Percentiles rank a stretch among this genome's conserved stretches.
Evolutionary conservation across 2,888 invertebrate species (phyloP).

Genomic region (Romanomermis culicivorax): DNA sequence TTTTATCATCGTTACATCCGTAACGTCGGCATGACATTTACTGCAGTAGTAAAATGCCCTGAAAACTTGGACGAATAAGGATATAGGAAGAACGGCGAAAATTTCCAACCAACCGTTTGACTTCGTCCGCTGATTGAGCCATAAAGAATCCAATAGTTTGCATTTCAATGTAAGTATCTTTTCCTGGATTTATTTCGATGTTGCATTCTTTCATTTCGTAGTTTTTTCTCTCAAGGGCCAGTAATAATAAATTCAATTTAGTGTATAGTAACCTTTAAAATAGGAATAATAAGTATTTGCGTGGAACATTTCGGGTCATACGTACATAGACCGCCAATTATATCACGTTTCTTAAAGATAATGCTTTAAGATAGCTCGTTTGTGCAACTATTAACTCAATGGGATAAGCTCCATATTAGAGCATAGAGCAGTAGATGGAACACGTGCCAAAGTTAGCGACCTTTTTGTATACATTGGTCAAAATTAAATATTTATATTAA

Average conservation of each 20-base stretch:
- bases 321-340: too few relatives aligned
- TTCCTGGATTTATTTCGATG: slow-evolving; percentile 89
- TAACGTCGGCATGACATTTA: slow-evolving; percentile 92
- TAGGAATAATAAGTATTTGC: not conserved
- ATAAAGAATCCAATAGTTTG: slow-evolving; percentile 99
- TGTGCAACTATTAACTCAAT: too few relatives aligned
- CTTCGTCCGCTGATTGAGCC: slow-evolving; percentile 98
- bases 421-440: too few relatives aligned
- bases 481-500: too few relatives aligned
- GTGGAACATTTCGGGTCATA: not conserved
- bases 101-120: slow-evolving; percentile 57
- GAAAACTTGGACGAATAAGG: slow-evolving; percentile 21
- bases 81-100: too few relatives aligned
- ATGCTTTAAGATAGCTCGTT: too few relatives aligned
- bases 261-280: slow-evolving; percentile 78
- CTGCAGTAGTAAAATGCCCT: slow-evolving; percentile 99
- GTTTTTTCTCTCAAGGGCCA: slow-evolving; percentile 86
- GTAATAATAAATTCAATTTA: slow-evolving; percentile 76
- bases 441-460: too few relatives aligned
- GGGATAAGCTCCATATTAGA: too few relatives aligned
- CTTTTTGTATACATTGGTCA: too few relatives aligned
- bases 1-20: slow-evolving; percentile 93
- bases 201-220: slow-evolving; percentile 53
- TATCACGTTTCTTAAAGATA: too few relatives aligned
- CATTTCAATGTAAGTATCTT: slow-evolving; percentile 68